Percentiles rank a stretch among this genome's conserved stretches.
Conservation (phyloP, 2,888 invertebrate genomes). For the Yponomeuta sedellus region DNA sequence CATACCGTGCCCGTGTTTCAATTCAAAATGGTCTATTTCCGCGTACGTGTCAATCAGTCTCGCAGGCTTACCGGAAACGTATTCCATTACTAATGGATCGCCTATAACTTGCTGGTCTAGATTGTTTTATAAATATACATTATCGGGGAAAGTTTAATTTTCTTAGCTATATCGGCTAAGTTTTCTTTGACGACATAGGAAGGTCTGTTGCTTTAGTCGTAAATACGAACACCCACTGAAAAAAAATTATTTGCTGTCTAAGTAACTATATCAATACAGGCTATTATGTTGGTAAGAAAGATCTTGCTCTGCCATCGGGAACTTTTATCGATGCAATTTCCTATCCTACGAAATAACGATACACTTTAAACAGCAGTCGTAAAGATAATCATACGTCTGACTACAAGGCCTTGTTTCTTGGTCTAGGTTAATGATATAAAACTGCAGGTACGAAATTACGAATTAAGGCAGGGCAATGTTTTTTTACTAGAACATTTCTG, state of each 20-base stretch:
- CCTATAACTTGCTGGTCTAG: constrained; percentile 4
- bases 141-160: background rate
- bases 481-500: background rate
- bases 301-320: background rate
- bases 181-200: too few species aligned
- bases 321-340: constrained; percentile 1
- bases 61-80: constrained; percentile 1
- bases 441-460: constrained; percentile 24
- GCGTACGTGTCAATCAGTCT: constrained; percentile 7
- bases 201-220: too few species aligned
- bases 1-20: background rate
- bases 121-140: constrained; percentile 4
- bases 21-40: constrained; percentile 19
- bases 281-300: background rate
- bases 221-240: too few species aligned
- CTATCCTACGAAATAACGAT: background rate
- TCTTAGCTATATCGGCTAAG: too few species aligned
- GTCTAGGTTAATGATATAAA: constrained; percentile 19
- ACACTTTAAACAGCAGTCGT: background rate
- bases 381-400: background rate
- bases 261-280: background rate
- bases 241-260: too few species aligned
- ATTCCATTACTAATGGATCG: constrained; percentile 11
- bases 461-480: constrained; percentile 28
- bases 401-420: background rate